A percentile compares a stretch with the other conserved stretches of the same genome.
phyloP scores from a whole-genome alignment of 2,888 invertebrate species.

The Pristionchus exspectatus region DNA sequence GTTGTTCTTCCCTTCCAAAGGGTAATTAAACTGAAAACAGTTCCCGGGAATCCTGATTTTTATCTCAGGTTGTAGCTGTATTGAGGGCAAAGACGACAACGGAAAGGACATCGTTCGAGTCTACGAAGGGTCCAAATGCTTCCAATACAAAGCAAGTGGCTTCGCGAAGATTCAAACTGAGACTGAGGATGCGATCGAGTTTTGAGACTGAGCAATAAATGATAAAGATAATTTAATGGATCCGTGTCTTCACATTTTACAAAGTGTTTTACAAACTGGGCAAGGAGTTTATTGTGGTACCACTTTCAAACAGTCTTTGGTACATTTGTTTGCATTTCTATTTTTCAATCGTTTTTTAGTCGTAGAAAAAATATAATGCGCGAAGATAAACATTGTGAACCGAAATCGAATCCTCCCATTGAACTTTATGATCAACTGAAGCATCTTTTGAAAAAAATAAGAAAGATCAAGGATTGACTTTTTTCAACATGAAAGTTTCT shows the following conservation, averaged over 20 bases:
- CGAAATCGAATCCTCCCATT: too few species aligned
- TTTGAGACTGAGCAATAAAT: not conserved
- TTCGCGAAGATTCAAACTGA: not conserved
- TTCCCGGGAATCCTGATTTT: not conserved
- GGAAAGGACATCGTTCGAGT: not conserved
- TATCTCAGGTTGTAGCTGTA: not conserved
- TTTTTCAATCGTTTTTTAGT: too few species aligned
- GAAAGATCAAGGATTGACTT: too few species aligned
- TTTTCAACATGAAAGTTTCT: too few species aligned
- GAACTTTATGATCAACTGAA: too few species aligned
- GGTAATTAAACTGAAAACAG: not conserved
- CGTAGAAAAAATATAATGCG: too few species aligned
- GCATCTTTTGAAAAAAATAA: too few species aligned
- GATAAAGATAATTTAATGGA: conserved; percentile 1
- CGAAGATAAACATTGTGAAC: too few species aligned
- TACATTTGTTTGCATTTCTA: too few species aligned
- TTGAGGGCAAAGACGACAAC: not conserved
- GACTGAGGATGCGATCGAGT: not conserved
- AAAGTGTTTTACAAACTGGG: too few species aligned
- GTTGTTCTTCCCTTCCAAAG: not conserved
- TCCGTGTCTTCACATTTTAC: not conserved
- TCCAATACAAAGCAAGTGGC: not conserved
- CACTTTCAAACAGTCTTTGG: too few species aligned
- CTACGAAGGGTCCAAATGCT: not conserved
- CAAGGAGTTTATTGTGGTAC: too few species aligned